Evolutionary conservation across 1,140 invertebrate species (phyloP), one percentile per base, ranked within the genome.

Genomic region (Neodiprion virginianus): DNA sequence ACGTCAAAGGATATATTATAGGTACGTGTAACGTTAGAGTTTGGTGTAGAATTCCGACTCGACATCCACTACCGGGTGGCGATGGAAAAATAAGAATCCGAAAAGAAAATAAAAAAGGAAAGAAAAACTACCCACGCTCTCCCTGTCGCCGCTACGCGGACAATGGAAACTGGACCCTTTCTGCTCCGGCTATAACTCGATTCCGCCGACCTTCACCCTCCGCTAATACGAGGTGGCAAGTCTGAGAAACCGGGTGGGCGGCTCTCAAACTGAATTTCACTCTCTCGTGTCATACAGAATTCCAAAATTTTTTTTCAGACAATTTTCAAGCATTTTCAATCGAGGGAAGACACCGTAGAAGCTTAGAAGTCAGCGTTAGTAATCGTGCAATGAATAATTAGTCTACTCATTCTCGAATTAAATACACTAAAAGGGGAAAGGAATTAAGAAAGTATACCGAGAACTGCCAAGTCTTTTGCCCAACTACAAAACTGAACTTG

Each of bases 1-100:
- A 66, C 74, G 76, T 83, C 81, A 82, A 84, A 81, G 79, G 72
- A 74, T 73, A 40, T 40, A 40, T 40, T 40, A 40, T 40, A 40
- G 28, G 28, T 17, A 5, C 11, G 53, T 17, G 82, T 83, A 84
- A 84, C 78, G 74, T 73, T 79, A 84, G 83, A 83, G 81, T 81
- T 81, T 77, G 72, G 78, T 75, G 78, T 80, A 75, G 74, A 74
- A 72, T 74, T 76, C 70, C 71, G 66, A 9, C 12, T 70, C 21
- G 17, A 71, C 47, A 50, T 17, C 66, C 50, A 73, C 76, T 73
- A 72, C 74, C 73, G 69, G 53, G 74, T 75, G 74, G 74, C 47
- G 67, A 14, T 40, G 53, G n/a, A 72, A 66, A 72, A 28, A 61
- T 50, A 21, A 61, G n/a, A 12, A 61, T 61, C 8, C 53, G 8